A percentile compares a stretch with the other conserved stretches of the same genome.
Conservation (phyloP, 2,797 vertebrate genomes). For the Amazona finschi region DNA sequence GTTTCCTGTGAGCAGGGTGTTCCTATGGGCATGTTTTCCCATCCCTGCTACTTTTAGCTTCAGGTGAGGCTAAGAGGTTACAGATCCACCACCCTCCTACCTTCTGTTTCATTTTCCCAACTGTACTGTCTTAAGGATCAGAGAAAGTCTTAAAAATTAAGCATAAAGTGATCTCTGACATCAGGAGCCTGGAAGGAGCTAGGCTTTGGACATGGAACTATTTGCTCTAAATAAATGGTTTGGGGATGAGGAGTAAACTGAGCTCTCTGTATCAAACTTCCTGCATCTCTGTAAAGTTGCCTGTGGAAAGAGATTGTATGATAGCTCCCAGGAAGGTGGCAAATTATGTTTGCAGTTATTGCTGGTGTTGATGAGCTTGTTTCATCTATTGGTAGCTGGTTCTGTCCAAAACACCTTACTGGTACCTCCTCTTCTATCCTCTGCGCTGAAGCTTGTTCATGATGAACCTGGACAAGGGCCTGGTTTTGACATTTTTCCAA, state of each 20-base stretch:
- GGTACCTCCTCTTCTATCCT: neutral
- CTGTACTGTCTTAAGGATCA: neutral
- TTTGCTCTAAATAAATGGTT: neutral
- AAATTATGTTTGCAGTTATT: neutral
- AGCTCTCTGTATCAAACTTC: rapidly evolving
- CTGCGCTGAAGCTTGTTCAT: neutral
- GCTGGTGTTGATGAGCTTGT: neutral
- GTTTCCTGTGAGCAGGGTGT: neutral
- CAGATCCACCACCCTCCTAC: neutral
- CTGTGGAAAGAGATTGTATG: neutral
- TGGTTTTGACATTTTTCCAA: neutral
- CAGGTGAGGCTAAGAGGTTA: neutral
- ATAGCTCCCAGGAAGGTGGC: neutral
- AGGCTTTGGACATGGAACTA: neutral
- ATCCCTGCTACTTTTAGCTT: neutral
- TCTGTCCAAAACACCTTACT: neutral
- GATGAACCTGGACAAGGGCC: neutral
- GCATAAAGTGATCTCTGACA: neutral
- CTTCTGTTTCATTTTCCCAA: neutral
- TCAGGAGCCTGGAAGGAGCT: neutral
- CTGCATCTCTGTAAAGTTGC: neutral
- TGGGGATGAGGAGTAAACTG: neutral
- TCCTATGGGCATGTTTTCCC: neutral
- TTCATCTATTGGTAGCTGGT: neutral
- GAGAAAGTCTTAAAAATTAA: neutral